A percentile compares a stretch with the other conserved stretches of the same genome.
These are phyloP conservation scores for Clarias macrocephalus DNA, from an alignment of 2,113 vertebrate genomes.

Conservation along the genomic window DNA sequence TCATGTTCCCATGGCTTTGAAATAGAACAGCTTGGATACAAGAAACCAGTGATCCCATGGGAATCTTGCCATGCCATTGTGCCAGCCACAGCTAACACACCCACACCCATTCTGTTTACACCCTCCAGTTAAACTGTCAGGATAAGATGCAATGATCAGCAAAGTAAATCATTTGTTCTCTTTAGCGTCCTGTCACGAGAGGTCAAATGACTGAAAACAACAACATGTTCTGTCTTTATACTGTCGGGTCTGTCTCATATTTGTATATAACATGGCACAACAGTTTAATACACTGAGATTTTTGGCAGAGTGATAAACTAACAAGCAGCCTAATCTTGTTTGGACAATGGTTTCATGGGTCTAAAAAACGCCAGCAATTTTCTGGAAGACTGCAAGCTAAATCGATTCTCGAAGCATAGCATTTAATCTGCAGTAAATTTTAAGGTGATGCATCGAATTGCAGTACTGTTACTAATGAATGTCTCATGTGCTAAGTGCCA, in stretches of 20 bases:
- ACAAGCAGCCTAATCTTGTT: conserved; percentile 1
- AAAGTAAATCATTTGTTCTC: neutral
- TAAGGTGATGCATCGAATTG: neutral
- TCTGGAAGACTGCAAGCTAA: conserved; percentile 1
- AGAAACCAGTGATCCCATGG: conserved; percentile 59
- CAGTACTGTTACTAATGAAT: conserved; percentile 6
- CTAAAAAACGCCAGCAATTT: neutral
- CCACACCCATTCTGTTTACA: conserved; percentile 27
- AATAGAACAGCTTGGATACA: conserved; percentile 65
- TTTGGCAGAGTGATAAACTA: conserved; percentile 3
- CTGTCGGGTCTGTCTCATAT: neutral
- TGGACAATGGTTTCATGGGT: neutral
- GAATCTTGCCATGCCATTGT: conserved; percentile 41
- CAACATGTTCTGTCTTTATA: conserved; percentile 2
- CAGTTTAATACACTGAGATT: neutral
- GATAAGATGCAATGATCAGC: neutral
- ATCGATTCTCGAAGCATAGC: neutral
- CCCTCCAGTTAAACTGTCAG: conserved; percentile 30
- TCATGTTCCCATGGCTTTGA: conserved; percentile 63
- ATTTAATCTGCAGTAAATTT: neutral
- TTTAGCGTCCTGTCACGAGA: neutral
- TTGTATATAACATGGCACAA: neutral
- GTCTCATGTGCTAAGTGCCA: neutral
- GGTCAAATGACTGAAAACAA: conserved; percentile 20
- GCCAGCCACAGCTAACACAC: neutral